These are phyloP conservation scores for Neodiprion lecontei DNA, from an alignment of 1,140 invertebrate species.

Conservation along the genomic window DNA sequence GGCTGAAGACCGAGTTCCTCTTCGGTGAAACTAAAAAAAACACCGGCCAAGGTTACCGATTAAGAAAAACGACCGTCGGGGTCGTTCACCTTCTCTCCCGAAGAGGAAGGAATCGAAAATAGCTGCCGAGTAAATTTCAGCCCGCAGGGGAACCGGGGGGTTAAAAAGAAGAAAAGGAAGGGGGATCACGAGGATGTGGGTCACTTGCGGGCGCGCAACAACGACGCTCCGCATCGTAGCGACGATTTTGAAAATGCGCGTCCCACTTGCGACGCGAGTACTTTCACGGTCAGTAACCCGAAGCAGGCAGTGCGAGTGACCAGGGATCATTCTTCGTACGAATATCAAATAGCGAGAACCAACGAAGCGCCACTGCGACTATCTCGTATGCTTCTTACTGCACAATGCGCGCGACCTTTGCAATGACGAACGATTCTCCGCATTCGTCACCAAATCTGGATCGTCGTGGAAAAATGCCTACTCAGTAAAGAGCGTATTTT, in stretches of 20 bases:
- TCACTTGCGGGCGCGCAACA: constrained; percentile 60
- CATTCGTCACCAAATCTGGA: too few relatives aligned
- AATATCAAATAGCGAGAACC: too few relatives aligned
- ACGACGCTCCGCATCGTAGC: constrained; percentile 37
- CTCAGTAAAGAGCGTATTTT: too few relatives aligned
- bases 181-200: constrained; percentile 44
- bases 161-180: constrained; percentile 2
- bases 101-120: not conserved
- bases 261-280: constrained; percentile 57
- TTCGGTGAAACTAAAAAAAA: not conserved
- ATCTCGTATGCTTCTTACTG: too few relatives aligned
- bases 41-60: not conserved
- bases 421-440: too few relatives aligned
- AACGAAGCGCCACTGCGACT: too few relatives aligned
- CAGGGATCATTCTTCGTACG: not conserved
- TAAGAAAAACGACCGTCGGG: not conserved
- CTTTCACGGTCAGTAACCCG: constrained; percentile 61
- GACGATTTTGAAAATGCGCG: constrained; percentile 58
- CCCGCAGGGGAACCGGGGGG: not conserved
- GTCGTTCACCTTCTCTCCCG: not conserved
- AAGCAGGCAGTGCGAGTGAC: constrained; percentile 10
- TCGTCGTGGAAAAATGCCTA: too few relatives aligned
- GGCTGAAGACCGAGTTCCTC: too few relatives aligned
- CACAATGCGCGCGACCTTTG: too few relatives aligned
- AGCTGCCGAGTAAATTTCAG: not conserved